Conservation (phyloP, 2,888 invertebrate genomes). For the Zele albiditarsus region DNA sequence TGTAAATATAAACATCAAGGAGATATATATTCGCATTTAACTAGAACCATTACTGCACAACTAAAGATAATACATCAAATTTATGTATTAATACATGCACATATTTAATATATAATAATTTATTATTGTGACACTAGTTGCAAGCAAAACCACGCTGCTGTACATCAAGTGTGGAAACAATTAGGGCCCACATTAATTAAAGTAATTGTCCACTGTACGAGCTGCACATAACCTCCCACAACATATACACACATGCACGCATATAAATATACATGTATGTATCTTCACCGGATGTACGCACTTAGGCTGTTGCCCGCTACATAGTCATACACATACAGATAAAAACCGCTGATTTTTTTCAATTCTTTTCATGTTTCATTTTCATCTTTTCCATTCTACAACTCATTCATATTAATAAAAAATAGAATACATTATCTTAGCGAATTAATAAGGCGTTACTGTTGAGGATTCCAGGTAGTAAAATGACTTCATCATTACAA, state of each 20-base stretch:
- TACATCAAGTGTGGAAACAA: conserved; percentile 49
- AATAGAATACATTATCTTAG: no score
- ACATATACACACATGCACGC: conserved; percentile 39
- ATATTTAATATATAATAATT: conserved; percentile 3
- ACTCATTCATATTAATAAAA: no score
- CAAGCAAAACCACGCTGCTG: neutral
- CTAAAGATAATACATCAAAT: neutral
- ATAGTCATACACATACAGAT: conserved; percentile 45
- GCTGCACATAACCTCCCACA: conserved; percentile 57
- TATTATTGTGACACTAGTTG: neutral
- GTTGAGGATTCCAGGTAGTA: no score
- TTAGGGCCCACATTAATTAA: conserved; percentile 66
- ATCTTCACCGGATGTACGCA: conserved; percentile 64
- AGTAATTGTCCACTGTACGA: conserved; percentile 57
- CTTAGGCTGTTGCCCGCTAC: conserved; percentile 60
- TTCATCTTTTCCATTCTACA: neutral
- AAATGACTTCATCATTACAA: no score
- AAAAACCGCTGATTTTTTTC: neutral
- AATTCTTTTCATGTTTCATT: no score
- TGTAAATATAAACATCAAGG: no score
- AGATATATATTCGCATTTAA: no score
- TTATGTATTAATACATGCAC: neutral
- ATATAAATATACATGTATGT: neutral
- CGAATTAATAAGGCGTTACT: no score
- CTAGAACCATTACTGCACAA: no score